A percentile compares a stretch with the other conserved stretches of the same genome.
Evolutionary conservation across 2,888 invertebrate species (phyloP).

Genomic region (Aquatica leii): DNA sequence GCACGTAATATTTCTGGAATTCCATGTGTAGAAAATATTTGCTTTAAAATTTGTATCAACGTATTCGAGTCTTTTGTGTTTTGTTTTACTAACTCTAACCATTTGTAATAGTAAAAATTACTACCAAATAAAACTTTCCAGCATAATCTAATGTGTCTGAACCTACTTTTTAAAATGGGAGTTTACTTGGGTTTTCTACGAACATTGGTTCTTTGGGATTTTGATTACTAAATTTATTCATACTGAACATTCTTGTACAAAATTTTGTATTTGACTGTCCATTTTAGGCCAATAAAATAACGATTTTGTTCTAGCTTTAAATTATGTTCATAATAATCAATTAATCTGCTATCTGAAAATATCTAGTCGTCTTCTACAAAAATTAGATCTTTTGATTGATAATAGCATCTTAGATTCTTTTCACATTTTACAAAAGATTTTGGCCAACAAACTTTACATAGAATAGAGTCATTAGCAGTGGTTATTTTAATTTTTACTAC

Average conservation of each 20-base stretch:
- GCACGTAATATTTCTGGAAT: slow-evolving; percentile 1
- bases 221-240: background rate
- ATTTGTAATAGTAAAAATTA: slow-evolving; percentile 17
- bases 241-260: background rate
- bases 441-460: background rate
- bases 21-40: background rate
- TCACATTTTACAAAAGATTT: background rate
- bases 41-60: background rate
- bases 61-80: slow-evolving; percentile 9
- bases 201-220: slow-evolving; percentile 10
- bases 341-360: background rate
- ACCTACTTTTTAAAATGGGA: background rate
- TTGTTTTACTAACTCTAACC: slow-evolving; percentile 11
- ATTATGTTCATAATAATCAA: background rate
- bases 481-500: background rate
- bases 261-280: slow-evolving; percentile 1
- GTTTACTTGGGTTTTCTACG: background rate
- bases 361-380: background rate
- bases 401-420: background rate
- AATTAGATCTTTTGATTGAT: background rate
- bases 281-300: slow-evolving; percentile 14
- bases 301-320: background rate
- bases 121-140: slow-evolving; percentile 8
- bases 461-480: background rate
- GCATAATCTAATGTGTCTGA: slow-evolving; percentile 7